Percentiles rank a stretch among this genome's conserved stretches.
Conservation (phyloP, 2,888 invertebrate genomes). For the Tetrapedia diversipes region DNA sequence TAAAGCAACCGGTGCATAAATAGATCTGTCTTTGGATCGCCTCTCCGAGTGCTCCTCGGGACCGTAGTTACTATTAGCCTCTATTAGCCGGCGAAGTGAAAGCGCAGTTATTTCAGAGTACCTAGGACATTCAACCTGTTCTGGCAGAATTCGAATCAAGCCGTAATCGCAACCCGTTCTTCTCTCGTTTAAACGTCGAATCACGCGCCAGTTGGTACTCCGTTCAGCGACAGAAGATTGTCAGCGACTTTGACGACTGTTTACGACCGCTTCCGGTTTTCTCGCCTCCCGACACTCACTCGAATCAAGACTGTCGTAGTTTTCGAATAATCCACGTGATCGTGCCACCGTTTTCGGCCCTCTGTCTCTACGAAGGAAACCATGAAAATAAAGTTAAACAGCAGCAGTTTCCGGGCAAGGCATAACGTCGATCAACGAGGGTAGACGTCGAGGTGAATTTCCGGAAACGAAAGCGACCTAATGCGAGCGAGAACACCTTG, state of each 20-base stretch:
- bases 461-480: conserved; percentile 20
- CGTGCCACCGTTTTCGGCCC: not conserved
- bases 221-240: not conserved
- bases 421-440: conserved; percentile 41
- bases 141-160: conserved; percentile 12
- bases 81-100: conserved; percentile 14
- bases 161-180: conserved; percentile 21
- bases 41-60: not conserved
- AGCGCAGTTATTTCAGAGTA: conserved; percentile 11
- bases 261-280: not conserved
- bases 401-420: conserved; percentile 8
- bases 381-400: conserved; percentile 8
- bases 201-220: not conserved
- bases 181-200: conserved; percentile 12
- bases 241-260: not conserved
- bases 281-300: not conserved
- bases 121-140: not conserved
- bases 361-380: not conserved
- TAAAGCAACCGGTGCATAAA: not conserved
- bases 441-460: conserved; percentile 39
- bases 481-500: conserved; percentile 12
- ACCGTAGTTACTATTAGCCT: not conserved
- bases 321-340: not conserved
- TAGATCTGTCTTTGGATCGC: not conserved
- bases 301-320: not conserved